Evolutionary conservation across 2,888 invertebrate species (phyloP), one percentile per base, ranked within the genome.

Genomic region (Drosophila kokeensis): DNA sequence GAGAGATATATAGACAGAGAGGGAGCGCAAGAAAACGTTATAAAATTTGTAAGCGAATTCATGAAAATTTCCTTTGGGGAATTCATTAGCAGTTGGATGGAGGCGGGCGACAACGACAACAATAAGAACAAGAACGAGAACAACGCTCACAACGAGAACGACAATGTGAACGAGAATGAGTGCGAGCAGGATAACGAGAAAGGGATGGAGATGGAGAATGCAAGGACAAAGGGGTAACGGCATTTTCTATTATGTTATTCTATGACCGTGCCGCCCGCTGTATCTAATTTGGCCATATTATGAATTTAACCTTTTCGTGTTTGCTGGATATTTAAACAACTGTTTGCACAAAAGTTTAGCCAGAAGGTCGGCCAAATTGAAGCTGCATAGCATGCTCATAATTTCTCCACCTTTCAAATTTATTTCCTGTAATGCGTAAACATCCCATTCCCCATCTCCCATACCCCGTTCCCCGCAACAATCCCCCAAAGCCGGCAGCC

Each of bases 251-350:
- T 87, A 85, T 89, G 82, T 88, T 90, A 83, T 90, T 79, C 90
- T 69, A 80, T 82, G 69, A 67, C 69, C 81, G 80, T 79, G 59
- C 45, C 63, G 62, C 59, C 61, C 67, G 62, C 74, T 85, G 80
- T 82, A 88, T 89, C 89, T 86, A 89, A 90, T 88, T 86, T 90
- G 83, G 77, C 76, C 81, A 90, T 88, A 90, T 87, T 88, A 87
- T 88, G 89, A 90, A 88, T 89, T 90, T 90, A 90, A 90, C 87
- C 87, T 90, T 87, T 87, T 79, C 82, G 84, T 88, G 87, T 87
- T 88, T 86, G 86, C 80, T 88, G 89, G 87, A 87, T 89, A 87
- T 90, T 87, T 89, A 82, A 90, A 89, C 90, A 87, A 87, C 82
- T 90, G 87, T 90, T 87, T 87, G 89, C 87, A 86, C 84, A 90